Evolutionary conservation across 2,113 vertebrate genomes (phyloP), one percentile per base, ranked within the genome.

Genomic region (Cathartes aura): DNA sequence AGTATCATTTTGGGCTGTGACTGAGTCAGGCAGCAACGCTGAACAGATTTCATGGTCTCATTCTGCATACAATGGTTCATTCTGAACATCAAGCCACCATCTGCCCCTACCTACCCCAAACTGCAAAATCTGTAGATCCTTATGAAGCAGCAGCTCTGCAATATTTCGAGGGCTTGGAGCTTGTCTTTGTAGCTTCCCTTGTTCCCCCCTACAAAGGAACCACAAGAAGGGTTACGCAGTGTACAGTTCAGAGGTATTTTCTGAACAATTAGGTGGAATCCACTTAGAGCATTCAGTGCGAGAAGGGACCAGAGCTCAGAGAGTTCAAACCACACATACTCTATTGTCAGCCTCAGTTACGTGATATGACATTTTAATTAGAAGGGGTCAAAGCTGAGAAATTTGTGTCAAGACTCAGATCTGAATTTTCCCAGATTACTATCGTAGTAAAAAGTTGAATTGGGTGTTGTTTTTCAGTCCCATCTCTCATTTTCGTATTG

Each of bases 331-430:
- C 88, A 81, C 50, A 15, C 76, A 11, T 15, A 34, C 24, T 90
- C 79, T 52, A 42, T 8, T 16, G 55, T 43, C 86, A 87, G 75
- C 86, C 94, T 48, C 20, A 3, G 47, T 71, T 82, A 59, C 1
- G 3, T 53, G 79, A 93, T 50, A 4, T 24, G 82, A 36, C 63
- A 67, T 74, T 92, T 89, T 84, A 93, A 96, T 95, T 89, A 89
- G 55, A 17, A 47, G 17, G 63, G 82, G 75, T 81, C 80, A 78
- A 67, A 91, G 36, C 72, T 52, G 83, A 68, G 42, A 75, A 91
- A 94, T 82, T 36, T 53, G 22, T 71, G 83, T 82, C 80, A 72
- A 60, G 80, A 64, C 72, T 48, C 43, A 72, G 19, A 68, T 72
- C 23, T 94, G 89, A 95, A 82, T 36, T 82, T 89, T 50, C 47